Evolutionary conservation across 2,113 vertebrate species (phyloP).

Genomic region (Mastomys natalensis): DNA sequence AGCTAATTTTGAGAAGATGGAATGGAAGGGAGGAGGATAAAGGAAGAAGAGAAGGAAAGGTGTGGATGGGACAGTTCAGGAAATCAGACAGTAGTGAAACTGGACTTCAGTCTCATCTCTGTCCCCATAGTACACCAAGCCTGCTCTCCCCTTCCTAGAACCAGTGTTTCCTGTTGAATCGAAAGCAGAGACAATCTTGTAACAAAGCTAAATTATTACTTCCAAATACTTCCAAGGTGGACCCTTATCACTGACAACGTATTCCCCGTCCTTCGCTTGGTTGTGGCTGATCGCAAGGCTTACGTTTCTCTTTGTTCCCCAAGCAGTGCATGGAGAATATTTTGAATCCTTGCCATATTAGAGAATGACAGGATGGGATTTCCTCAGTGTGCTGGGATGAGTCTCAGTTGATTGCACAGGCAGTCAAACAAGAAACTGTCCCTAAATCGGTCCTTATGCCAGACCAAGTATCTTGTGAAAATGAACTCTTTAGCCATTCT

Average conservation of each 20-base stretch:
- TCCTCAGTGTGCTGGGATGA: neutral
- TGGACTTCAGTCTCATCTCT: neutral
- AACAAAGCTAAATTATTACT: constrained; percentile 33
- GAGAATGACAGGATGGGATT: neutral
- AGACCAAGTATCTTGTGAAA: neutral
- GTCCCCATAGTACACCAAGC: neutral
- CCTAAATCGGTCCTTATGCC: neutral
- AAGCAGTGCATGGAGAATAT: neutral
- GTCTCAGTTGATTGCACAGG: neutral
- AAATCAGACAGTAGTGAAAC: neutral
- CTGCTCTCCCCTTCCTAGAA: neutral
- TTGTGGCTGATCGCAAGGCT: neutral
- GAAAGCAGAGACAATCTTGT: neutral
- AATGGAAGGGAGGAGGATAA: neutral
- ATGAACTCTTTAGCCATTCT: neutral
- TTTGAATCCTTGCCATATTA: neutral
- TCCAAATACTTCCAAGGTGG: neutral
- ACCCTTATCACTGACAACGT: constrained; percentile 17
- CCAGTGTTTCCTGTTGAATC: neutral
- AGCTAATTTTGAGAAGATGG: neutral
- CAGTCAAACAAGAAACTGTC: neutral
- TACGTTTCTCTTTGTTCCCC: constrained; percentile 35
- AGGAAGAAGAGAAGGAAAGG: neutral
- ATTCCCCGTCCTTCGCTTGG: neutral
- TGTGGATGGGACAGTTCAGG: neutral